Evolutionary conservation across 2,888 invertebrate species (phyloP).

Genomic region (Timema podura): DNA sequence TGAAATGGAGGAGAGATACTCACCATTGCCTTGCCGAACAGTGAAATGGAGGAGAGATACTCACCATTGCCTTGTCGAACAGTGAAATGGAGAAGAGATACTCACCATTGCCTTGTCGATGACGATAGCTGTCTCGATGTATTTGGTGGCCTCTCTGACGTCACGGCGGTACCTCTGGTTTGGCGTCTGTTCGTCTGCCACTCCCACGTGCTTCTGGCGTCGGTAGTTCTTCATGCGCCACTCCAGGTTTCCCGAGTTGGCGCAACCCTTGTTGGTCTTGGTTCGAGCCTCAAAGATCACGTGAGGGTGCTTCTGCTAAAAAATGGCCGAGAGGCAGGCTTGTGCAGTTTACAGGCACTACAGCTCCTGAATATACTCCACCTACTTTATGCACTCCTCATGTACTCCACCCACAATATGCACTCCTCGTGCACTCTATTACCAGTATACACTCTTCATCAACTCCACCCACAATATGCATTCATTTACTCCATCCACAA

Average conservation of each 20-base stretch:
- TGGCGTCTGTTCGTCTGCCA: conserved; percentile 18
- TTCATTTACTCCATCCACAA: neutral
- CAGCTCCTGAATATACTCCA: neutral
- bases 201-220: conserved; percentile 54
- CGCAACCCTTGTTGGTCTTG: conserved; percentile 88
- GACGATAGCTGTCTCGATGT: conserved; percentile 92
- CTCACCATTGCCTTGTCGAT: conserved; percentile 91
- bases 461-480: neutral
- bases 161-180: conserved; percentile 18
- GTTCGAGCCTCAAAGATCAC: conserved; percentile 93
- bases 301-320: conserved; percentile 90
- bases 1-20: no score
- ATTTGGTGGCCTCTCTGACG: conserved; percentile 53
- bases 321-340: conserved; percentile 27
- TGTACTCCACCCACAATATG: neutral
- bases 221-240: conserved; percentile 63
- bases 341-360: conserved; percentile 25
- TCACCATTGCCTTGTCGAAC: no score
- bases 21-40: no score
- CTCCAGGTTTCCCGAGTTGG: conserved; percentile 72
- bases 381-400: neutral
- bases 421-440: neutral
- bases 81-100: conserved; percentile 22
- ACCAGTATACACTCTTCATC: neutral
- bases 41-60: no score